These are phyloP conservation scores for Epizoanthus rinbou DNA, from an alignment of 92 coral and sea anemone genomes.

Conservation along the genomic window DNA sequence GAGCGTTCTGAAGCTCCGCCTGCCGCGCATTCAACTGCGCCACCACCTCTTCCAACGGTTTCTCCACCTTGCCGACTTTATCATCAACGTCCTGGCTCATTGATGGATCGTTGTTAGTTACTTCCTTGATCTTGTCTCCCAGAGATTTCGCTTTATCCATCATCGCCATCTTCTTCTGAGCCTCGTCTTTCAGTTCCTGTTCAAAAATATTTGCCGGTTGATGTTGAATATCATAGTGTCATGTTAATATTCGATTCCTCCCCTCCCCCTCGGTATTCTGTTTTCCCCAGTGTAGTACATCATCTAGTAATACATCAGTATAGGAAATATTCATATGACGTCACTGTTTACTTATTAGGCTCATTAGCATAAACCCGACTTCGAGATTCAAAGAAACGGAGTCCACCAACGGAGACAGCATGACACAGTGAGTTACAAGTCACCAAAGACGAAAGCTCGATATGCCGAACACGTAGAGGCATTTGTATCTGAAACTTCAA, in stretches of 20 bases:
- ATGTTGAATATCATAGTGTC: background rate
- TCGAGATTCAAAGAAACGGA: no score
- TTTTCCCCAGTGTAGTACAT: no score
- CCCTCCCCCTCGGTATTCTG: no score
- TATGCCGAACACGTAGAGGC: no score
- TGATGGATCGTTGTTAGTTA: conserved; percentile 72
- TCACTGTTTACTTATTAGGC: no score
- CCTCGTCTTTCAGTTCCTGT: conserved; percentile 82
- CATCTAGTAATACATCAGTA: no score
- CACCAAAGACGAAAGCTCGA: no score
- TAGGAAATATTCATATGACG: no score
- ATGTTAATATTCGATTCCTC: background rate
- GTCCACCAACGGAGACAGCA: no score
- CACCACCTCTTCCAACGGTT: conserved; percentile 69
- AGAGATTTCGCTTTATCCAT: conserved; percentile 83
- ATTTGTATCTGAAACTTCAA: no score
- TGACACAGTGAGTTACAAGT: no score
- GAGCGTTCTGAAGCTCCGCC: conserved; percentile 75
- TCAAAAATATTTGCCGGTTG: background rate
- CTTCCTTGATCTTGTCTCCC: conserved; percentile 75
- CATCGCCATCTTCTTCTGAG: conserved; percentile 67
- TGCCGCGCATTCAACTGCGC: conserved; percentile 74
- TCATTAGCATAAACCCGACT: no score
- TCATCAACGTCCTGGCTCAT: conserved; percentile 76
- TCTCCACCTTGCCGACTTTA: conserved; percentile 68